Evolutionary conservation across 2,113 vertebrate species (phyloP), one percentile per base, ranked within the genome.

Genomic region (Ailurus styani): DNA sequence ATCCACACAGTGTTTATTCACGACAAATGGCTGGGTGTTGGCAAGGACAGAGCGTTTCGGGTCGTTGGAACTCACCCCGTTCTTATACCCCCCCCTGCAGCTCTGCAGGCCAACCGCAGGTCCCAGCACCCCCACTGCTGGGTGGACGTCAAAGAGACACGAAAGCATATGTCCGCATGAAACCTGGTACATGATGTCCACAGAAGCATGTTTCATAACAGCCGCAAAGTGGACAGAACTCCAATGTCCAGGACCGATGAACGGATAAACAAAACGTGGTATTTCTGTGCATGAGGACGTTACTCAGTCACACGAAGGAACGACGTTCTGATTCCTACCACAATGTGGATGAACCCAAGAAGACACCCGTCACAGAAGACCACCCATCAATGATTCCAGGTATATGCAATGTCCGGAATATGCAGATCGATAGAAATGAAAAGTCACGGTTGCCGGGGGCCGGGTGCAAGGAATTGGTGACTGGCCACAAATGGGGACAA

Each of bases 291-390:
- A 1, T 7, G 9, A 45, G 78, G 34, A 42, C 6, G 3, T 12
- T 9, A 37, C 9, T 27, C 5, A 4, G 17, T 10, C 90, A 29
- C 18, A 47, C 7, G 34, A 27, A 72, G 27, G 21, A 68, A 21
- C 0, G 45, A 15, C 20, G 6, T 23, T 14, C 17, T 15, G 47
- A 57, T 2, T 9, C 7, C 1, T 0, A 3, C 4, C 3, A 17
- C 15, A 10, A 6, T 7, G 0, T 0, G 0, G 8, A 10, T 18
- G 27, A 40, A 31, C 45, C 23, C 29, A 21, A 29, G 54, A 34
- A 90, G 75, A 86, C 12, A 18, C 5, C 10, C 8, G 34, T 6
- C 52, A 62, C 37, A 20, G 20, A 47, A 52, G 77, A 15, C 29
- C 60, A 52, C 31, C 29, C 0, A 2, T 2, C 1, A 14, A 12